Evolutionary conservation across 2,113 vertebrate genomes (phyloP).

Genomic region (Notechis scutatus): DNA sequence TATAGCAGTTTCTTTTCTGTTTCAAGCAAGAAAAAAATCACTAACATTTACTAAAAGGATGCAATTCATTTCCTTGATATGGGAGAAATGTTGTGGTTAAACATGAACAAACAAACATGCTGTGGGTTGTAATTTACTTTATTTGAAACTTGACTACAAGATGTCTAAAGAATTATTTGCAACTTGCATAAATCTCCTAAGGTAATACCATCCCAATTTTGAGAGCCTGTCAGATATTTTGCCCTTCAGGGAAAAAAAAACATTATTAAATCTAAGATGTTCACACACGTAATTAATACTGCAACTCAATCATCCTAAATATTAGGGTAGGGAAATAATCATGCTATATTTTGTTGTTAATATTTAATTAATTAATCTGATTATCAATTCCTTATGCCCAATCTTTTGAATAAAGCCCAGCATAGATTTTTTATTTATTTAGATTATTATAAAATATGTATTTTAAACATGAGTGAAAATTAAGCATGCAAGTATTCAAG

Average conservation of each 20-base stretch:
- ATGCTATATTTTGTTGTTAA: neutral
- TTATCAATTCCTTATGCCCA: neutral
- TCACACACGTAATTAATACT: neutral
- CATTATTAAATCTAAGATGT: constrained; percentile 1
- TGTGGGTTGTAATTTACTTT: constrained; percentile 6
- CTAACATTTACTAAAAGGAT: constrained; percentile 11
- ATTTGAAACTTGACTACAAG: constrained; percentile 11
- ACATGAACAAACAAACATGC: constrained; percentile 11
- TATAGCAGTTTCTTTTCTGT: neutral
- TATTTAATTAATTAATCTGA: constrained; percentile 22
- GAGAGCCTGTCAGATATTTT: constrained; percentile 23
- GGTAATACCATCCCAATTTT: constrained; percentile 1
- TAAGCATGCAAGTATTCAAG: neutral
- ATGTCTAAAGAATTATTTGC: constrained; percentile 33
- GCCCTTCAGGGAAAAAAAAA: neutral
- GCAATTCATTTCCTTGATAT: constrained; percentile 9
- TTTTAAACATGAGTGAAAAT: neutral
- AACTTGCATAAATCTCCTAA: constrained; percentile 24
- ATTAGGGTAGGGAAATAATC: neutral
- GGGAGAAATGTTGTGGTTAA: constrained; percentile 10
- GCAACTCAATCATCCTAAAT: neutral
- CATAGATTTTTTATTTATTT: neutral
- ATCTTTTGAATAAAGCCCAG: neutral
- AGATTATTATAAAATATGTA: neutral
- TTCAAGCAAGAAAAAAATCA: neutral